Evolutionary conservation across 2,888 invertebrate genomes (phyloP).

Genomic region (Protonemura montana): DNA sequence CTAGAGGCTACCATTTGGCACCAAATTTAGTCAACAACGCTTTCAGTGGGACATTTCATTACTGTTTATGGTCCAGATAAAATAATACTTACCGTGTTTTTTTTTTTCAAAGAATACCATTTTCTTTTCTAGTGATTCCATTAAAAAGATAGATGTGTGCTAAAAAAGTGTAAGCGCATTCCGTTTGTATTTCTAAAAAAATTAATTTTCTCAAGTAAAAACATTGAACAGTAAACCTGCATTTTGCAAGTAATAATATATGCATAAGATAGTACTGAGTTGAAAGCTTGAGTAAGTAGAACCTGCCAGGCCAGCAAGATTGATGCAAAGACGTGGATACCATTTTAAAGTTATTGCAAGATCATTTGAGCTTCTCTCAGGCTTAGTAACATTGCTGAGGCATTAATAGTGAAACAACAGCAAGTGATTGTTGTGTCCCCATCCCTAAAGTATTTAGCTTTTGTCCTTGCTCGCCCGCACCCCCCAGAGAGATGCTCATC

Average conservation of each 20-base stretch:
- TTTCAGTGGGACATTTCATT: background rate
- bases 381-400: background rate
- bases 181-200: conserved; percentile 3
- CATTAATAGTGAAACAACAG: no score
- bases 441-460: no score
- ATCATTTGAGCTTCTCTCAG: background rate
- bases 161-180: background rate
- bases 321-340: background rate
- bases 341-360: background rate
- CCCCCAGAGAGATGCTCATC: no score
- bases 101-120: background rate
- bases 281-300: background rate
- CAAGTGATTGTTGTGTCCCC: no score
- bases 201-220: background rate
- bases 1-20: background rate
- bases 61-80: background rate
- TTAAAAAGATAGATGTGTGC: conserved; percentile 19
- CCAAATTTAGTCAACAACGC: background rate
- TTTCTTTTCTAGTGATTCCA: conserved; percentile 13
- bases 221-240: background rate
- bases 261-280: background rate
- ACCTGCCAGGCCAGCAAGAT: background rate
- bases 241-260: background rate
- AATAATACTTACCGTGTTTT: background rate
- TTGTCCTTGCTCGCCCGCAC: no score